Evolutionary conservation across 2,113 vertebrate species (phyloP).

Genomic region (Sturnus vulgaris): DNA sequence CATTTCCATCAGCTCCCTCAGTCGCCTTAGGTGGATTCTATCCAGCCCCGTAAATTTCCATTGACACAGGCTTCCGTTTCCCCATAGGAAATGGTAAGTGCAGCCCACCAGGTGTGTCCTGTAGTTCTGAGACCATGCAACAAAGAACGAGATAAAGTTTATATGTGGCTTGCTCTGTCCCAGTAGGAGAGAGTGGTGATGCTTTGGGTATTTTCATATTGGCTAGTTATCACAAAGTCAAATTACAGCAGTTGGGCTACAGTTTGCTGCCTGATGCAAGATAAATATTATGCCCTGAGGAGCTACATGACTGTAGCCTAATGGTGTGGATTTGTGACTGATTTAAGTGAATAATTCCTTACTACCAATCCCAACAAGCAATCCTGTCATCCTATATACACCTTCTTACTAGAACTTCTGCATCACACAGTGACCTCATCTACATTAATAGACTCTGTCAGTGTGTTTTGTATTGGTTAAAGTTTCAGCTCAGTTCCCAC

Average conservation of each 20-base stretch:
- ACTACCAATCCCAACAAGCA: neutral
- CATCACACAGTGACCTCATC: neutral
- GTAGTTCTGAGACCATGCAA: fast-evolving
- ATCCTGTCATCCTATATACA: neutral
- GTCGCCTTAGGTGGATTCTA: neutral
- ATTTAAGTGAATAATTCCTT: neutral
- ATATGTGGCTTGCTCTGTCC: neutral
- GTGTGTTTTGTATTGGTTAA: neutral
- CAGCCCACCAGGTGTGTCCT: neutral
- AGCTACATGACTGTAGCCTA: neutral
- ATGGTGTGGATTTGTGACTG: neutral
- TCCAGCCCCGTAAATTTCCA: neutral
- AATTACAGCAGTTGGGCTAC: neutral
- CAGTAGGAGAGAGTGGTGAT: neutral
- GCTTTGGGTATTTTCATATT: neutral
- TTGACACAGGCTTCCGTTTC: neutral
- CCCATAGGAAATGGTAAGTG: neutral
- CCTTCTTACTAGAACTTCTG: neutral
- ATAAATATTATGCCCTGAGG: neutral
- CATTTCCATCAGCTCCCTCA: neutral
- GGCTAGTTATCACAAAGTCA: neutral
- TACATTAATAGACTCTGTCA: neutral
- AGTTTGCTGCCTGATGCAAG: neutral
- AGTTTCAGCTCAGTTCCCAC: neutral
- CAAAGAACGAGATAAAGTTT: neutral